Evolutionary conservation across 2,888 invertebrate species (phyloP), one percentile per base, ranked within the genome.

Genomic region (Hydrotaea cyrtoneurina): DNA sequence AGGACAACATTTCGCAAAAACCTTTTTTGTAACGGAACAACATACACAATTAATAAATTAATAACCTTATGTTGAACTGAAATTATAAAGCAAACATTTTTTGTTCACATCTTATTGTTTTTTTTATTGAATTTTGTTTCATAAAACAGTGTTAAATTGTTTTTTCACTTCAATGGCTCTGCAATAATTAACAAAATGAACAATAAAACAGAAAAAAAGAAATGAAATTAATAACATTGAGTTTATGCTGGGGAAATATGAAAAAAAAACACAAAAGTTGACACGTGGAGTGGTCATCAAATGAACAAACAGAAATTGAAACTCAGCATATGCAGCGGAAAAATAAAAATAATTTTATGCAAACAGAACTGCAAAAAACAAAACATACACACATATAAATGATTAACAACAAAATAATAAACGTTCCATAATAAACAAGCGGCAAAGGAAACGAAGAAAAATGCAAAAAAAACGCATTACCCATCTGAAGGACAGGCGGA

Each of bases 1-100:
- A 8, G 3, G 11, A 39, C 39, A 39, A 39, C 11, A 36, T 5
- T 36, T 36, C 8, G 3, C 36, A 36, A 8, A n/a, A n/a, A n/a
- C n/a, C n/a, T n/a, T n/a, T n/a, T n/a, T n/a, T n/a, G n/a, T n/a
- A n/a, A 31, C 21, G 76, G 76, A 57, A 83, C 2, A 53, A 76
- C n/a, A n/a, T n/a, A 83, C 57, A 73, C 36, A 55, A 76, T 64
- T 78, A 62, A 77, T 83, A 62, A 75, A 84, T 80, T 75, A 64
- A 78, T 71, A 80, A 78, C 66, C 69, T 53, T 50, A 77, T 55
- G 66, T 53, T 73, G n/a, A 76, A 83, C 73, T 77, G 77, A 80
- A 78, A 77, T 64, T 75, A 46, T 77, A 57, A 73, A 72, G 77
- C 66, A 72, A 81, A 73, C 53, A 80, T 53, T 53, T 13, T 2